Evolutionary conservation across 2,888 invertebrate species (phyloP), one percentile per base, ranked within the genome.

Genomic region (Scaptomyza caliginosa): DNA sequence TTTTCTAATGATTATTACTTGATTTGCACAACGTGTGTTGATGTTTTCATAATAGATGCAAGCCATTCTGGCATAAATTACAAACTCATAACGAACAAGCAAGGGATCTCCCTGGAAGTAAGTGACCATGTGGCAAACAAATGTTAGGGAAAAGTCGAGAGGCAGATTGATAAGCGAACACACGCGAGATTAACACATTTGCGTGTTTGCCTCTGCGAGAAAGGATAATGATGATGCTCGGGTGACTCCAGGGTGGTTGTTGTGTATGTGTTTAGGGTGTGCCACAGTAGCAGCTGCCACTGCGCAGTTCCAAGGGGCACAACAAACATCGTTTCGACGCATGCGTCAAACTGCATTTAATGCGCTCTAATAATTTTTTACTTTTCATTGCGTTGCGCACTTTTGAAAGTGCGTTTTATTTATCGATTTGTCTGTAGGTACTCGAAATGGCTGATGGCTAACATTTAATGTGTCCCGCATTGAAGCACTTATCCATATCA

Each of bases 1-100:
- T 63, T 77, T 63, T 84, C 34, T 76, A 69, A 70, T 76, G 79
- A 72, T 83, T 85, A 83, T 83, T 87, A 74, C 87, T 87, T 76
- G 83, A 87, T 87, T 83, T 86, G 74, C 86, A 77, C 81, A 84
- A 81, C 65, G 77, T 86, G 74, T 83, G 85, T 76, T 81, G 76
- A 85, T 85, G 79, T 83, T 83, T 81, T 63, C 74, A 87, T 79
- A 82, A 83, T 81, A 74, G 69, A 74, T 76, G 63, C 69, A 38
- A 40, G 65, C 19, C 24, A 19, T 49, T 51, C 23, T 46, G 19
- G 79, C 82, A 81, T 86, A 85, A 83, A 83, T 86, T 86, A 86
- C 76, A 60, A 66, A 69, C 54, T 38, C 74, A 79, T 58, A 69
- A 64, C 49, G 43, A 32, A 56, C 30, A 23, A 38, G 24, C 59